Evolutionary conservation across 2,113 vertebrate genomes (phyloP).

Genomic region (Colossoma macropomum): DNA sequence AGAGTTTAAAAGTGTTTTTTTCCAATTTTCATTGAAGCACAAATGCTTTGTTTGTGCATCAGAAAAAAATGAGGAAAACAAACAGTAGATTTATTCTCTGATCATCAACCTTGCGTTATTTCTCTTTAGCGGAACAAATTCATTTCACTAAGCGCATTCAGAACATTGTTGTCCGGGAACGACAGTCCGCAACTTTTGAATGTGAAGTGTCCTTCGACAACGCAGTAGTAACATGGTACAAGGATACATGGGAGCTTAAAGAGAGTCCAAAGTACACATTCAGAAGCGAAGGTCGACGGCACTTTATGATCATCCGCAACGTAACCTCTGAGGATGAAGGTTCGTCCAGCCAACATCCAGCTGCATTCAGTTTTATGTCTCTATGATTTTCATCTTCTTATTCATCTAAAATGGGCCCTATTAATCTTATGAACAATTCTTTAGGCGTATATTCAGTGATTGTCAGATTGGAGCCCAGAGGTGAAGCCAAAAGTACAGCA

Average conservation of each 20-base stretch:
- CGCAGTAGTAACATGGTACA: slow-evolving; percentile 97
- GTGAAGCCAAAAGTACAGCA: slow-evolving; percentile 97
- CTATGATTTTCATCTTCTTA: slow-evolving; percentile 15
- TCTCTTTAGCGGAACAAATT: slow-evolving; percentile 93
- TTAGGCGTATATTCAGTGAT: slow-evolving; percentile 98
- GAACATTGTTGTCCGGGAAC: slow-evolving; percentile 95
- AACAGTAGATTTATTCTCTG: slow-evolving; percentile 53
- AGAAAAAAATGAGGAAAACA: background rate
- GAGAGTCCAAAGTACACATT: slow-evolving; percentile 98
- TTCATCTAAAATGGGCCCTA: slow-evolving; percentile 57
- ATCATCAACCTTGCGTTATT: slow-evolving; percentile 69
- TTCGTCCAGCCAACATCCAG: slow-evolving; percentile 72
- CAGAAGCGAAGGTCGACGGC: slow-evolving; percentile 91
- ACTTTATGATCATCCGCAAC: slow-evolving; percentile 98
- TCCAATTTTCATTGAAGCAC: background rate
- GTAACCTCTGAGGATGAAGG: slow-evolving; percentile 97
- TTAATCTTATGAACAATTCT: slow-evolving; percentile 70
- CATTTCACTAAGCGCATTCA: slow-evolving; percentile 99
- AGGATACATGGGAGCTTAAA: slow-evolving; percentile 90
- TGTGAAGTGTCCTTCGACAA: slow-evolving; percentile 98
- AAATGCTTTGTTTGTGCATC: background rate
- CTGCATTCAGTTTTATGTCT: slow-evolving; percentile 34
- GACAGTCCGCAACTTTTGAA: slow-evolving; percentile 94
- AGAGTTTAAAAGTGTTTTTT: background rate
- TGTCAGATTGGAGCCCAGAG: slow-evolving; percentile 94